Conservation (phyloP, 2,888 invertebrate genomes). For the Gibbula magus region DNA sequence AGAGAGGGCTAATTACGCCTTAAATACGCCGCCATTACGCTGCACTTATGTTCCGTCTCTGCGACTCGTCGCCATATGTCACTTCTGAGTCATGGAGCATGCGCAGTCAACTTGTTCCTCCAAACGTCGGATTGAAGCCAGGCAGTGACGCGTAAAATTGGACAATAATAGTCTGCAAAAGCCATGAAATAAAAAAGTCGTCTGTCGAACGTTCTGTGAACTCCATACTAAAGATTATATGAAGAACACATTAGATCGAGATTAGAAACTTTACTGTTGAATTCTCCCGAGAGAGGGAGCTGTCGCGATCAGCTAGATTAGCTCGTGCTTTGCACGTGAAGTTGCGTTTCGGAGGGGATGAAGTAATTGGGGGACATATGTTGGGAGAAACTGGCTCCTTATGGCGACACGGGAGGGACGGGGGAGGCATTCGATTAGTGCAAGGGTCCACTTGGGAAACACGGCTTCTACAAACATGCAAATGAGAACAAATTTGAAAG, state of each 20-base stretch:
- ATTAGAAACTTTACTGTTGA: neutral
- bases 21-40: slow-evolving; percentile 15
- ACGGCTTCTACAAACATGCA: neutral
- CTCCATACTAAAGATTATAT: slow-evolving; percentile 6
- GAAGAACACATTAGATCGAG: slow-evolving; percentile 23
- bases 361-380: slow-evolving; percentile 14
- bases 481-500: slow-evolving; percentile 5
- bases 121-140: neutral
- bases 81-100: slow-evolving; percentile 35
- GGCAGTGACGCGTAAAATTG: neutral
- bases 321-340: slow-evolving; percentile 1
- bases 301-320: slow-evolving; percentile 4
- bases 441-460: neutral
- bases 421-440: neutral
- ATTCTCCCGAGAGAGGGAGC: neutral
- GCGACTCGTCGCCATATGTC: slow-evolving; percentile 35
- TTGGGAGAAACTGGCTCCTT: neutral
- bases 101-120: slow-evolving; percentile 24
- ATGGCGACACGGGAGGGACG: neutral
- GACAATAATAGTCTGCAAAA: slow-evolving; percentile 8
- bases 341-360: neutral
- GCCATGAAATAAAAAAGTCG: slow-evolving; percentile 19
- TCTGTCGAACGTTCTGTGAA: slow-evolving; percentile 3
- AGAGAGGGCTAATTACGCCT: slow-evolving; percentile 11
- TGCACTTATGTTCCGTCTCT: slow-evolving; percentile 24